Evolutionary conservation across 2,797 vertebrate genomes (phyloP).

Genomic region (Gymnoscopelus microlampas): DNA sequence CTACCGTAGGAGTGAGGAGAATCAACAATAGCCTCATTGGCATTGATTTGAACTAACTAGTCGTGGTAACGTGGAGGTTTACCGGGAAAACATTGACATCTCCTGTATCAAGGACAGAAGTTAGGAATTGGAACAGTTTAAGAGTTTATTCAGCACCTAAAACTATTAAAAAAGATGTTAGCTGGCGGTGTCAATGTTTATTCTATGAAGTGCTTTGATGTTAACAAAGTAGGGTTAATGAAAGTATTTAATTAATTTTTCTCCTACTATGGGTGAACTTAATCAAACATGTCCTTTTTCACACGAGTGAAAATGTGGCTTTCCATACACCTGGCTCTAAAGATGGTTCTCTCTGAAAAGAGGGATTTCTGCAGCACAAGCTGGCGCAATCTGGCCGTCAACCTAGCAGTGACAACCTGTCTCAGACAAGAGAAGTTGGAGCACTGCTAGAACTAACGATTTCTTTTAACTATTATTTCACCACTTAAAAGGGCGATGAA

Average conservation of each 20-base stretch:
- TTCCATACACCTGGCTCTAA: constrained; percentile 47
- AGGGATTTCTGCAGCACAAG: not conserved
- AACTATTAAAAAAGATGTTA: constrained; percentile 36
- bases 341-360: not conserved
- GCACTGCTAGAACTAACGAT: too few relatives aligned
- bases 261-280: constrained; percentile 25
- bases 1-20: not conserved
- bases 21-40: constrained; percentile 15
- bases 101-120: constrained; percentile 3
- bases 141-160: constrained; percentile 19
- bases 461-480: too few relatives aligned
- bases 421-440: too few relatives aligned
- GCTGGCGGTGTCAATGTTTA: constrained; percentile 22
- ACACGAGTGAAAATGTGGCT: constrained; percentile 42
- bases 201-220: constrained; percentile 6
- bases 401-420: not conserved
- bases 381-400: not conserved
- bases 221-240: constrained; percentile 40
- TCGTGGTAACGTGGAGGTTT: constrained; percentile 4
- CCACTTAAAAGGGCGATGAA: too few relatives aligned
- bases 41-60: constrained; percentile 32
- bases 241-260: not conserved
- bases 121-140: not conserved
- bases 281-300: constrained; percentile 22
- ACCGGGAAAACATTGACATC: constrained; percentile 9